Evolutionary conservation across 1,140 invertebrate species (phyloP), one percentile per base, ranked within the genome.

Genomic region (Bombus ignitus): DNA sequence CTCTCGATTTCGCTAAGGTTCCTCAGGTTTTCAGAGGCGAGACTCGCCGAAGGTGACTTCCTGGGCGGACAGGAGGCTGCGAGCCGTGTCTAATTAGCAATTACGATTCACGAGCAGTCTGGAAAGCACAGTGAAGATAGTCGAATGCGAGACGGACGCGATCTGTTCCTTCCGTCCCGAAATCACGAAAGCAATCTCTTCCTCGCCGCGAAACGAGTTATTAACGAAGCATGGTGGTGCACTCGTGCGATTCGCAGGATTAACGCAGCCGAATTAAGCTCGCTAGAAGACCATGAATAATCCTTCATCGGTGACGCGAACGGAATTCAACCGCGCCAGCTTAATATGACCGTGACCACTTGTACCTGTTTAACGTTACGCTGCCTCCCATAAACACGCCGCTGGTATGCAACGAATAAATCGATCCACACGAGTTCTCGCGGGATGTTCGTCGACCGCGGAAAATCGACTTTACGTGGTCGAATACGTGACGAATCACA

Each of bases 11-110:
- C 32, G 22, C 12, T 8, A 18, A 47, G n/a, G n/a, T 47, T 74
- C 0, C 15, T 1, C 32, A 3, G 22, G 37, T 39, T 28, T n/a
- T 25, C 53, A 6, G 15, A 22, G 28, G 62, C 57, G 57, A 59
- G 37, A 25, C 74, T 10, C 44, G 4, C 15, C 8, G 53, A 76
- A 68, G 32, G 42, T 32, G 25, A 37, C 18, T 37, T 81, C 44
- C 74, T 70, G 87, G 42, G 35, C 25, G 53, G 25, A 39, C n/a
- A 76, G 35, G 25, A 75, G 8, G 32, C 32, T 35, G 44, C 35
- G 74, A 80, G 59, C 82, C 81, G 77, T 77, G 78, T 85, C 83
- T 86, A 89, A 88, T 89, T 86, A 88, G 80, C 81, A 88, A 89
- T 89, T 88, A 89, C 87, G 70, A 89, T 89, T 89, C 88, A 86